Conservation (phyloP, 2,888 invertebrate genomes). For the Glaucopsyche alexis region DNA sequence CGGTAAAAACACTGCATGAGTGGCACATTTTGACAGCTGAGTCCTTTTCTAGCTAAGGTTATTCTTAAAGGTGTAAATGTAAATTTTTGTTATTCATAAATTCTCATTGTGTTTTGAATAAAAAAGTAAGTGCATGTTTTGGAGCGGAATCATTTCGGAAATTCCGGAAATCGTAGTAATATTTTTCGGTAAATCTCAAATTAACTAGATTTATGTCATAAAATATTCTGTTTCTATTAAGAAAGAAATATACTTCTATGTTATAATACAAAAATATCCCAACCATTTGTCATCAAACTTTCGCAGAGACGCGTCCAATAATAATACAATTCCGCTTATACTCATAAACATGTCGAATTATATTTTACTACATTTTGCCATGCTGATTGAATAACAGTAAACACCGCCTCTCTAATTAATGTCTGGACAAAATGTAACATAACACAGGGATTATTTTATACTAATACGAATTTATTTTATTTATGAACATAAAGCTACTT, state of each 20-base stretch:
- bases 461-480: background rate
- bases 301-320: too few relatives aligned
- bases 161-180: too few relatives aligned
- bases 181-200: too few relatives aligned
- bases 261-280: too few relatives aligned
- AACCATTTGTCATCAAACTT: too few relatives aligned
- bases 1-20: background rate
- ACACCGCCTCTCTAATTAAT: background rate
- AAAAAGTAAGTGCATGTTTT: too few relatives aligned
- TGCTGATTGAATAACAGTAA: conserved; percentile 9
- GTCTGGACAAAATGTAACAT: background rate
- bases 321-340: background rate
- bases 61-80: background rate
- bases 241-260: too few relatives aligned
- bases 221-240: too few relatives aligned
- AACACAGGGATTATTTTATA: background rate
- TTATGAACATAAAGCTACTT: background rate
- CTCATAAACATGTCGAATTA: conserved; percentile 4
- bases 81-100: too few relatives aligned
- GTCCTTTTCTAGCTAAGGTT: conserved; percentile 5
- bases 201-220: too few relatives aligned
- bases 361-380: background rate
- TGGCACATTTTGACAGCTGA: background rate
- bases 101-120: too few relatives aligned
- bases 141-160: too few relatives aligned